These are phyloP conservation scores for Blomia tropicalis DNA, from an alignment of 2,888 invertebrate species.

Conservation along the genomic window DNA sequence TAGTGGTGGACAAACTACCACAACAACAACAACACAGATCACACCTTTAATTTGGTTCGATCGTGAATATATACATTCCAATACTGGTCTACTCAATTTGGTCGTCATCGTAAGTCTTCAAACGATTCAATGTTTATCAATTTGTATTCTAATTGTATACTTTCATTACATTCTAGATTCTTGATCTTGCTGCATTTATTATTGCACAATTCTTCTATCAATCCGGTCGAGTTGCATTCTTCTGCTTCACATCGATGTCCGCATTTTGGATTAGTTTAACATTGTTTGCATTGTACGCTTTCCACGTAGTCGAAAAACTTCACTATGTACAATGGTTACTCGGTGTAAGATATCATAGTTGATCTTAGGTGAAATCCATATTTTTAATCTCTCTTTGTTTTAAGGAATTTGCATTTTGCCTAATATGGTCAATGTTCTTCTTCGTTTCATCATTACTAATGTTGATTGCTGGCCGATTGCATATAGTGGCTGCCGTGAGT, in stretches of 20 bases:
- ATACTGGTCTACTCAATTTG: slow-evolving; percentile 60
- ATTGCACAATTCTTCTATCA: slow-evolving; percentile 52
- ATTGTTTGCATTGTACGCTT: slow-evolving; percentile 58
- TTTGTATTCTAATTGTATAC: background rate
- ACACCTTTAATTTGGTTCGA: slow-evolving; percentile 43
- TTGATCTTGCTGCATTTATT: slow-evolving; percentile 53
- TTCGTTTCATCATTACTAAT: slow-evolving; percentile 56
- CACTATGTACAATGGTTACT: slow-evolving; percentile 71
- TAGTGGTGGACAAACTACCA: too few species aligned
- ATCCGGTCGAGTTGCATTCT: slow-evolving; percentile 47
- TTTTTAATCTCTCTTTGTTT: slow-evolving; percentile 24
- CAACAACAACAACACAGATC: slow-evolving; percentile 27
- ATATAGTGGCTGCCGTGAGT: slow-evolving; percentile 58
- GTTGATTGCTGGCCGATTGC: slow-evolving; percentile 44
- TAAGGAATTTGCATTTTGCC: slow-evolving; percentile 56
- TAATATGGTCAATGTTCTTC: slow-evolving; percentile 55
- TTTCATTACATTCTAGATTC: slow-evolving; percentile 31
- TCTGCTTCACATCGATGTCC: slow-evolving; percentile 59
- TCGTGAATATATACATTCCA: slow-evolving; percentile 49
- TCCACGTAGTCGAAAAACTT: slow-evolving; percentile 69
- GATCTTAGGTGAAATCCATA: background rate
- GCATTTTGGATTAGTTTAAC: slow-evolving; percentile 71
- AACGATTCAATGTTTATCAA: background rate
- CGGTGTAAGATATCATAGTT: slow-evolving; percentile 43
- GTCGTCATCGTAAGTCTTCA: slow-evolving; percentile 53